Conservation (phyloP, 2,888 invertebrate species). For the Ophion costatus region DNA sequence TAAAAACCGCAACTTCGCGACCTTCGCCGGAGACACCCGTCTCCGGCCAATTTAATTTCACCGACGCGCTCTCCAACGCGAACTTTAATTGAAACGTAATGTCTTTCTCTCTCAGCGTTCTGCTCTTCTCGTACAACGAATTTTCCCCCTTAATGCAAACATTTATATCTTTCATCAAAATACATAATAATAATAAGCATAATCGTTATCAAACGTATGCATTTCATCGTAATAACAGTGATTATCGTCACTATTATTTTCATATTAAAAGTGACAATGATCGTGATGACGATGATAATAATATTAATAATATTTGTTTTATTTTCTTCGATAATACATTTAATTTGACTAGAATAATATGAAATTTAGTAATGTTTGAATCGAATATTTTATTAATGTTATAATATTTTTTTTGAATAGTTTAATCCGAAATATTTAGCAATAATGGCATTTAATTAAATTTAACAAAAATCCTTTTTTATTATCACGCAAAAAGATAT, state of each 20-base stretch:
- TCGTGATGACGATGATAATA: background rate
- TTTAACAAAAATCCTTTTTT: background rate
- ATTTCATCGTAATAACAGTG: too few relatives aligned
- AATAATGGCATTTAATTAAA: too few relatives aligned
- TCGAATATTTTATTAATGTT: too few relatives aligned
- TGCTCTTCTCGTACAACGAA: background rate
- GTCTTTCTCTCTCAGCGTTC: constrained; percentile 7
- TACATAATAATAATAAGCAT: background rate
- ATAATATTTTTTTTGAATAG: too few relatives aligned
- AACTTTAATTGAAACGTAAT: constrained; percentile 57
- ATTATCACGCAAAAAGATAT: background rate
- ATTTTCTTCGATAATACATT: background rate
- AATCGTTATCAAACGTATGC: background rate
- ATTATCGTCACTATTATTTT: too few relatives aligned
- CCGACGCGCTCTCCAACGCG: constrained; percentile 22
- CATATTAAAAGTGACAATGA: too few relatives aligned
- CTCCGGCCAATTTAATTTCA: constrained; percentile 58
- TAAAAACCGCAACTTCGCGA: constrained; percentile 37
- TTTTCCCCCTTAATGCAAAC: background rate
- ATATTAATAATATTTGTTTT: background rate
- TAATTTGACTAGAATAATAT: background rate
- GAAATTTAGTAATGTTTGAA: too few relatives aligned
- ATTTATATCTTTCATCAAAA: background rate
- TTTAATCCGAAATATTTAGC: too few relatives aligned
- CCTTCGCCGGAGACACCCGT: constrained; percentile 38